Percentiles rank a stretch among this genome's conserved stretches.
phyloP scores from a whole-genome alignment of 2,797 vertebrate species.

The Heterohyrax brucei region DNA sequence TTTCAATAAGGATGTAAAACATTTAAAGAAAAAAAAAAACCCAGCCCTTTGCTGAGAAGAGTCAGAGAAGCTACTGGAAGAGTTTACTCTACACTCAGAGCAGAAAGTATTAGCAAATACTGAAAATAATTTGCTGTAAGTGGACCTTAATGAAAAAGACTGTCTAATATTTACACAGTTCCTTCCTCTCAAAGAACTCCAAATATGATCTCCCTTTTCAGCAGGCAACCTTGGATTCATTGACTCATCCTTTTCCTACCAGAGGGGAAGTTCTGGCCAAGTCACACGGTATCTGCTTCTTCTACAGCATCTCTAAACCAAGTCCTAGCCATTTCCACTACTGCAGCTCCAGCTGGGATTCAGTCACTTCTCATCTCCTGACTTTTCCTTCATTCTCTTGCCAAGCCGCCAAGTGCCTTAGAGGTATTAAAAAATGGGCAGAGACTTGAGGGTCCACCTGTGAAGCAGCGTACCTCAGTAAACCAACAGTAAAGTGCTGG shows the following conservation, averaged over 20 bases:
- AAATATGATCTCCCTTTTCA: constrained; percentile 71
- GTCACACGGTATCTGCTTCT: neutral
- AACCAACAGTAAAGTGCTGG: neutral
- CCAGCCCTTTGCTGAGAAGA: constrained; percentile 45
- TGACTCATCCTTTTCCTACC: constrained; percentile 66
- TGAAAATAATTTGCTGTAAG: constrained; percentile 69
- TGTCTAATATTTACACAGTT: constrained; percentile 80
- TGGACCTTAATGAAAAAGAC: constrained; percentile 73
- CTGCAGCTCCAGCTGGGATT: neutral
- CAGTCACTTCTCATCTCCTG: neutral
- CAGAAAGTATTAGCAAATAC: constrained; percentile 76
- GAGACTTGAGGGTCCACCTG: neutral
- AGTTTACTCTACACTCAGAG: constrained; percentile 24
- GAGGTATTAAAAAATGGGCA: neutral
- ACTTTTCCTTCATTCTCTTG: neutral
- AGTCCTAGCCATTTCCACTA: neutral
- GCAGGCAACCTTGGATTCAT: neutral
- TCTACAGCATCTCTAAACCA: neutral
- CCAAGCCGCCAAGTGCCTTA: neutral
- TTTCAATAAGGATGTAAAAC: constrained; percentile 64
- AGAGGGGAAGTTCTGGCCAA: neutral
- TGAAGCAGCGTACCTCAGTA: neutral
- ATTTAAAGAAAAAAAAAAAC: neutral
- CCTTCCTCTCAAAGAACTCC: constrained; percentile 72
- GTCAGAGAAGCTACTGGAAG: neutral